Percentiles rank a stretch among this genome's conserved stretches.
phyloP scores from a whole-genome alignment of 2,113 vertebrate genomes.

The Pygoscelis adeliae region DNA sequence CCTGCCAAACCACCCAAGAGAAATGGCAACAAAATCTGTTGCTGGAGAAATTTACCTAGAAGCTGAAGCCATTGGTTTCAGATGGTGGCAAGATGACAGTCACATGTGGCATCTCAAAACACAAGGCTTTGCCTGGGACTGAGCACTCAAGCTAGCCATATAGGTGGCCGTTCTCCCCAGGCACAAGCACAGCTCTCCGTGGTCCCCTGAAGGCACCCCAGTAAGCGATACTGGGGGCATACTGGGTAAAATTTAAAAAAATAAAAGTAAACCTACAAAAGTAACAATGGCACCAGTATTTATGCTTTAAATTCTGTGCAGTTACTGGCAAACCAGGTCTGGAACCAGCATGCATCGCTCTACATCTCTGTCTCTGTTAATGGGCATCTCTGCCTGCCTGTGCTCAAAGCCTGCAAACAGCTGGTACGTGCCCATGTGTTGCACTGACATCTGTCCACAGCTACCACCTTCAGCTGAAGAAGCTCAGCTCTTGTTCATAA shows the following conservation, averaged over 20 bases:
- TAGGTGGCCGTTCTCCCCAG: background rate
- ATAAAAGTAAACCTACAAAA: background rate
- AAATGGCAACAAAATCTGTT: background rate
- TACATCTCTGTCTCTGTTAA: background rate
- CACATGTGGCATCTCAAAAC: background rate
- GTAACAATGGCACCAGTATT: background rate
- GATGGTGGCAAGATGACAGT: background rate
- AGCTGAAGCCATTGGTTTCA: background rate
- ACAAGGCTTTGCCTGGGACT: background rate
- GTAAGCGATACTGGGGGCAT: background rate
- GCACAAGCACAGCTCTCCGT: background rate
- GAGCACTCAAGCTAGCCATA: background rate
- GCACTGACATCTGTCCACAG: conserved; percentile 7
- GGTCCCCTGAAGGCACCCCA: background rate
- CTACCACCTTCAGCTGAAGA: background rate
- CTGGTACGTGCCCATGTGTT: background rate
- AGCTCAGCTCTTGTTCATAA: background rate
- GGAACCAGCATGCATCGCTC: background rate
- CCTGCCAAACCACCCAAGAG: background rate
- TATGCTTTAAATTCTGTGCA: background rate
- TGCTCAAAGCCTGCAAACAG: background rate
- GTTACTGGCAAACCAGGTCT: background rate
- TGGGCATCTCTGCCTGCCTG: background rate
- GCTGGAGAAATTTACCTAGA: background rate
- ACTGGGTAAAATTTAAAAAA: background rate